Conservation (phyloP, 2,888 invertebrate genomes). For the Agrochola macilenta region DNA sequence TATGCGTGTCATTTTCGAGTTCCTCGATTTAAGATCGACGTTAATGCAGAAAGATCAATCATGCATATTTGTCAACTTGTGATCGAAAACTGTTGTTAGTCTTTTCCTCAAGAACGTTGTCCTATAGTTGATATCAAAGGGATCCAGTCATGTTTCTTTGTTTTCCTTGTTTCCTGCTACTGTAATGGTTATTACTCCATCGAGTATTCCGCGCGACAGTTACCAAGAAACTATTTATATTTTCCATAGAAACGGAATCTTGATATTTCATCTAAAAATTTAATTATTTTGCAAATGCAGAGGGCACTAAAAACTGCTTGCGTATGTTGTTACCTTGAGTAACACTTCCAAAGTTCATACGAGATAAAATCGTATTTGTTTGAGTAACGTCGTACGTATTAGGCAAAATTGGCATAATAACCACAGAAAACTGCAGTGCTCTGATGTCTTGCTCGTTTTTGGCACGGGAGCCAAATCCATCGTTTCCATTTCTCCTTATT, state of each 20-base stretch:
- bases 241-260: neutral
- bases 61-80: too few relatives aligned
- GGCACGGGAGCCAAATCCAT: conserved; percentile 28
- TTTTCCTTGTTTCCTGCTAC: conserved; percentile 45
- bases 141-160: conserved; percentile 32
- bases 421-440: neutral
- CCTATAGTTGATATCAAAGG: conserved; percentile 17
- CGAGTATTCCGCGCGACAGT: conserved; percentile 3
- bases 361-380: conserved; percentile 5
- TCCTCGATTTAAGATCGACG: too few relatives aligned
- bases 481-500: neutral
- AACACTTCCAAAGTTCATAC: neutral
- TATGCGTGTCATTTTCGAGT: neutral
- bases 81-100: neutral
- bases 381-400: neutral
- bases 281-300: neutral
- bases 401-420: conserved; percentile 18
- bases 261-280: neutral
- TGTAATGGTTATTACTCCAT: conserved; percentile 36
- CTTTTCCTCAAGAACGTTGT: conserved; percentile 23
- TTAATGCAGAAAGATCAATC: too few relatives aligned
- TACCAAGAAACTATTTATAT: conserved; percentile 13
- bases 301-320: neutral
- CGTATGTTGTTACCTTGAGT: neutral
- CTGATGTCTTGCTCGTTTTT: conserved; percentile 14